Evolutionary conservation across 2,797 vertebrate genomes (phyloP).

Genomic region (Crocodylus rhombifer): DNA sequence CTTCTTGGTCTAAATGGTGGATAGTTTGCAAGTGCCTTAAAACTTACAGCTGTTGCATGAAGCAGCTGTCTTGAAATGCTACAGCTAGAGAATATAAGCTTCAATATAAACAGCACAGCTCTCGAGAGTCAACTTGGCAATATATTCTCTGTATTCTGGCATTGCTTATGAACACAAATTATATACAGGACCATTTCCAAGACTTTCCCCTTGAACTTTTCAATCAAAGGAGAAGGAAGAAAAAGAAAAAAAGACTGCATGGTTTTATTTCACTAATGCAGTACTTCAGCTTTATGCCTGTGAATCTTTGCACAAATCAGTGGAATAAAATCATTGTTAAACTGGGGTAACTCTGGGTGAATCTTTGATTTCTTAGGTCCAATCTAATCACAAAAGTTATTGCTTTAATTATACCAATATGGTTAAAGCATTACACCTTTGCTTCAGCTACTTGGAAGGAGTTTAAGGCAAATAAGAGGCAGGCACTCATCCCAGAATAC

Average conservation of each 20-base stretch:
- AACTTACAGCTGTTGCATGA: constrained; percentile 56
- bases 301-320: constrained; percentile 1
- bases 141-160: constrained; percentile 57
- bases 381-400: constrained; percentile 36
- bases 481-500: neutral
- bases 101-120: constrained; percentile 60
- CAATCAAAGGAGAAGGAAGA: constrained; percentile 8
- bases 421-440: constrained; percentile 35
- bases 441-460: constrained; percentile 60
- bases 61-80: constrained; percentile 24
- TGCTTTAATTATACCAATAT: constrained; percentile 30
- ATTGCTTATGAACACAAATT: constrained; percentile 48
- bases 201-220: constrained; percentile 47
- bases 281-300: neutral
- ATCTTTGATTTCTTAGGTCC: constrained; percentile 29
- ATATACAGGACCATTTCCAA: constrained; percentile 42
- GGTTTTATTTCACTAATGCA: neutral
- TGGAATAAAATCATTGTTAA: neutral
- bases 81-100: constrained; percentile 39
- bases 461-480: constrained; percentile 63
- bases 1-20: neutral
- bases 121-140: constrained; percentile 39
- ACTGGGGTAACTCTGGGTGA: neutral
- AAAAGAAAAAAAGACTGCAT: neutral
- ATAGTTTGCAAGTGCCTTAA: neutral